phyloP scores from a whole-genome alignment of 1,140 invertebrate species.

The Dreissena rostriformis region DNA sequence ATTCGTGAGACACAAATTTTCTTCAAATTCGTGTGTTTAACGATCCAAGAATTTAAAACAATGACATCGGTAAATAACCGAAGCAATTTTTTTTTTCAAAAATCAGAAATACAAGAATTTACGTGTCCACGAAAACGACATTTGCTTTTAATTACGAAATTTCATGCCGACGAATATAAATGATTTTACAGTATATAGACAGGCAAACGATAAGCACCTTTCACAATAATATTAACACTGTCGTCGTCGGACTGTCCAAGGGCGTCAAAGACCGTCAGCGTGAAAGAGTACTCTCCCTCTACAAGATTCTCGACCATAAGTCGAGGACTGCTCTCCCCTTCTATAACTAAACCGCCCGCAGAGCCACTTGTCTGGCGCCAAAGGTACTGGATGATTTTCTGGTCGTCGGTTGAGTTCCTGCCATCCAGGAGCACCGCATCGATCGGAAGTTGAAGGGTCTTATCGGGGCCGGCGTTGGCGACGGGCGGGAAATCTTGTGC shows the following conservation, averaged over 20 bases:
- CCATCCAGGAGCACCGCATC: slow-evolving; percentile 31
- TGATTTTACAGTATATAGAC: no score
- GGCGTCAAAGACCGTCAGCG: slow-evolving; percentile 20
- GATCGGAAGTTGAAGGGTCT: slow-evolving; percentile 18
- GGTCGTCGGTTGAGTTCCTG: slow-evolving; percentile 28
- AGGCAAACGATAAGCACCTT: slow-evolving; percentile 18
- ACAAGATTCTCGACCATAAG: not conserved
- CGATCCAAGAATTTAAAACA: no score
- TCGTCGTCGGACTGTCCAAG: slow-evolving; percentile 25
- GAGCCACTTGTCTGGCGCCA: not conserved
- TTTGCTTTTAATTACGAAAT: no score
- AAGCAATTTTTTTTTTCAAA: no score
- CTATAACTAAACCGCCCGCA: not conserved
- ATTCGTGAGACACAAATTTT: no score
- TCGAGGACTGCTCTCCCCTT: not conserved
- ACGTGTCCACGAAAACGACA: no score
- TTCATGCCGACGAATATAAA: no score
- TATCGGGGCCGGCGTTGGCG: slow-evolving; percentile 34
- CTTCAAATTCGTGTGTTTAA: no score
- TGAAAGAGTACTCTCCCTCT: slow-evolving; percentile 16
- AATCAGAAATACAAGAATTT: no score
- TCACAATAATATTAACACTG: slow-evolving; percentile 15
- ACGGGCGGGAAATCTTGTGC: slow-evolving; percentile 10
- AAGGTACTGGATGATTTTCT: slow-evolving; percentile 14
- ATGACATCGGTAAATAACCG: no score